Evolutionary conservation across 2,888 invertebrate genomes (phyloP).

Genomic region (Theretra japonica): DNA sequence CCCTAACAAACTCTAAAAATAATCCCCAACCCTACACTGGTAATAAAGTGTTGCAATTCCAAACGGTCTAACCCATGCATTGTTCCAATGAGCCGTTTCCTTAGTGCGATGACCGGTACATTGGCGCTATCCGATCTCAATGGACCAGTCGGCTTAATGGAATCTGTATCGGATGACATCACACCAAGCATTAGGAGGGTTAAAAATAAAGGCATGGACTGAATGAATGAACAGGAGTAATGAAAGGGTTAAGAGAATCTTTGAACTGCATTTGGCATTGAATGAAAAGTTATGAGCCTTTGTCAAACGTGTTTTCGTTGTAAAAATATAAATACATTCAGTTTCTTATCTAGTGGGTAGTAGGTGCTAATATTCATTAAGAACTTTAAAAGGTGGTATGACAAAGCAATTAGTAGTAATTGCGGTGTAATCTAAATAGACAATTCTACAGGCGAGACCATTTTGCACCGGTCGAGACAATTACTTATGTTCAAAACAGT

Average conservation of each 20-base stretch:
- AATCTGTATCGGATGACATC: slow-evolving; percentile 19
- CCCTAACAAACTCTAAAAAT: slow-evolving; percentile 6
- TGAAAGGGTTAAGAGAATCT: background rate
- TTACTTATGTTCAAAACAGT: too few relatives aligned
- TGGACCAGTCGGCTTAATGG: slow-evolving; percentile 1
- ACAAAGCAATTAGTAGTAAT: too few relatives aligned
- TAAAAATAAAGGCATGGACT: background rate
- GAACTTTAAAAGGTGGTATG: too few relatives aligned
- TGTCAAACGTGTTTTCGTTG: too few relatives aligned
- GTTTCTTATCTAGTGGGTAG: too few relatives aligned
- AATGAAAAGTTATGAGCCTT: too few relatives aligned
- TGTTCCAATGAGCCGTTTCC: slow-evolving; percentile 33
- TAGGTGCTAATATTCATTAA: too few relatives aligned
- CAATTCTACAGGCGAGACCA: too few relatives aligned
- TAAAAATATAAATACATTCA: too few relatives aligned
- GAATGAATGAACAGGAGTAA: background rate
- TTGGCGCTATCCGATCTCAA: slow-evolving; percentile 34
- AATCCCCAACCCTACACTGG: background rate
- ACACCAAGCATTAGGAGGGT: background rate
- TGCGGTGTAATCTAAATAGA: too few relatives aligned
- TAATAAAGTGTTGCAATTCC: slow-evolving; percentile 18
- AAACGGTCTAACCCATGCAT: background rate
- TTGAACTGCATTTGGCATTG: background rate
- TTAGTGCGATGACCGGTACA: slow-evolving; percentile 37
- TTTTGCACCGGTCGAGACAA: too few relatives aligned